Evolutionary conservation across 2,888 invertebrate genomes (phyloP).

Genomic region (Tetrapedia diversipes): DNA sequence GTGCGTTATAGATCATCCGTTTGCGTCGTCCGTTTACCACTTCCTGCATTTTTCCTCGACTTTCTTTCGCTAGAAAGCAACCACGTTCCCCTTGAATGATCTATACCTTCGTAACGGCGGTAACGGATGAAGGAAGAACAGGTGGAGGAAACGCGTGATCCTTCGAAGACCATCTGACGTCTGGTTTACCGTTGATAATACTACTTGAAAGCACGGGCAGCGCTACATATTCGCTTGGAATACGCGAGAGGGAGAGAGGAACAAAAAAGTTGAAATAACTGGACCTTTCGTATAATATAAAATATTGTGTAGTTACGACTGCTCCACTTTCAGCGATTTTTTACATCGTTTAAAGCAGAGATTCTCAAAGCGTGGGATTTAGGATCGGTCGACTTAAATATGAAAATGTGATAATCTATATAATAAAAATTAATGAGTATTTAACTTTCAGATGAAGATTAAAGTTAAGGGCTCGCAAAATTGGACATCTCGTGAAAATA

Average conservation of each 20-base stretch:
- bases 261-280: neutral
- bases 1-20: slow-evolving; percentile 15
- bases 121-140: neutral
- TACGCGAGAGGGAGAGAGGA: too few relatives aligned
- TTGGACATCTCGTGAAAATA: too few relatives aligned
- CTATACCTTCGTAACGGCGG: neutral
- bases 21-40: slow-evolving; percentile 3
- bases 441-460: too few relatives aligned
- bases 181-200: slow-evolving; percentile 4
- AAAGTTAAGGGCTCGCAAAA: too few relatives aligned
- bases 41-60: slow-evolving; percentile 31
- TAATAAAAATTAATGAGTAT: too few relatives aligned
- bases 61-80: slow-evolving; percentile 42
- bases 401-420: too few relatives aligned
- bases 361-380: too few relatives aligned
- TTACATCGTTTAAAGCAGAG: too few relatives aligned
- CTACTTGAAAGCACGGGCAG: slow-evolving; percentile 2
- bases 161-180: neutral
- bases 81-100: slow-evolving; percentile 10
- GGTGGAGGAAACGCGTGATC: neutral
- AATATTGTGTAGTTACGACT: too few relatives aligned
- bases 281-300: neutral
- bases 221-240: too few relatives aligned
- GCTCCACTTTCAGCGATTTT: too few relatives aligned
- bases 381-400: too few relatives aligned